phyloP scores from a whole-genome alignment of 2,888 invertebrate species.

The Pasiphila rectangulata region DNA sequence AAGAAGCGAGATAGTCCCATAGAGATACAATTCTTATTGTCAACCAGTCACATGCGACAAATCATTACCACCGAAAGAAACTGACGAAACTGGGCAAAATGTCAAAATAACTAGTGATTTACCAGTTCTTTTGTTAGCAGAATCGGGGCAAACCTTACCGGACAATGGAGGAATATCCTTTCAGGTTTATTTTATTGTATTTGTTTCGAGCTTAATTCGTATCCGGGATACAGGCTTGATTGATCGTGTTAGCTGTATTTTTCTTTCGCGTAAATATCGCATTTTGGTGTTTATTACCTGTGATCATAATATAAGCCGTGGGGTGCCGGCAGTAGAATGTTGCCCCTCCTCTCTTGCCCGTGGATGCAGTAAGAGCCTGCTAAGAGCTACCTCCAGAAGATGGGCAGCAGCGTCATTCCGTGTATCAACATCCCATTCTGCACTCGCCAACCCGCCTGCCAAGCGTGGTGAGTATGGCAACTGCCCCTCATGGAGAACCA shows the following conservation, averaged over 20 bases:
- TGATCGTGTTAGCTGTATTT: slow-evolving; percentile 12
- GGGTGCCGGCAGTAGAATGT: no score
- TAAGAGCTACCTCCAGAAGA: no score
- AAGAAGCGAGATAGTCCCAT: not conserved
- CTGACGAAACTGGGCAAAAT: slow-evolving; percentile 12
- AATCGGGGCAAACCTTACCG: slow-evolving; percentile 6
- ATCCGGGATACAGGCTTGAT: slow-evolving; percentile 15
- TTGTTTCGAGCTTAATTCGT: slow-evolving; percentile 19
- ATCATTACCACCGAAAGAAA: slow-evolving; percentile 16
- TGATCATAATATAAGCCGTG: no score
- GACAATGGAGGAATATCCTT: slow-evolving; percentile 21
- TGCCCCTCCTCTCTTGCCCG: no score
- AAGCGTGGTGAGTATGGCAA: no score
- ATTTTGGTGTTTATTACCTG: no score
- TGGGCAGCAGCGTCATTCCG: no score
- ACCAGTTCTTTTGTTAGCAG: slow-evolving; percentile 15
- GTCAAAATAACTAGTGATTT: slow-evolving; percentile 15
- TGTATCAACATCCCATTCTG: no score
- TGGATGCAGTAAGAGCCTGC: no score
- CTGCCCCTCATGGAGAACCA: no score
- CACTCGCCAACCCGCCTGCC: no score
- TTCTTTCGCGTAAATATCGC: not conserved
- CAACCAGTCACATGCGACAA: slow-evolving; percentile 6
- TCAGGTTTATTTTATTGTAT: slow-evolving; percentile 19
- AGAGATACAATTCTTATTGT: not conserved